Evolutionary conservation across 2,888 invertebrate genomes (phyloP), one percentile per base, ranked within the genome.

Genomic region (Psylliodes chrysocephalus): DNA sequence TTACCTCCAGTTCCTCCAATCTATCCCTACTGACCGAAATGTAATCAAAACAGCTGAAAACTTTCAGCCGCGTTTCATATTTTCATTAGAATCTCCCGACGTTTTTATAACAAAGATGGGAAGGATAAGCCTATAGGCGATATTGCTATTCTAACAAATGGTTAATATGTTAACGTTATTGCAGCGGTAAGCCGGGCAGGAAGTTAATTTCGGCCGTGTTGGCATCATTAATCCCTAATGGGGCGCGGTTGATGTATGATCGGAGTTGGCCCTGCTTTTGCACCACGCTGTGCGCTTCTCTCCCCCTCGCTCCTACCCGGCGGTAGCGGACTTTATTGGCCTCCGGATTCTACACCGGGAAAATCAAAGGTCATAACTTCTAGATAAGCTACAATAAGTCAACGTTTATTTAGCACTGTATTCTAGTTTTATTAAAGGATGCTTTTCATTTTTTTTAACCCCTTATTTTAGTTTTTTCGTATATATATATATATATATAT

Each of bases 191-290:
- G 82, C 82, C 82, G 79, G n/a, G 79, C 79, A 77, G 83, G 82
- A 82, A 83, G 82, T 83, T 83, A 83, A 83, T 83, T 83, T 82
- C 81, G 82, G 81, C 77, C 79, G 79, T 79, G 81, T 77, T 82
- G 82, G 82, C 82, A 81, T 82, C 83, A 82, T 83, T 83, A 83
- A 83, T 83, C 83, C 82, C 82, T 82, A 82, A 83, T 82, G 82
- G 83, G 82, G 83, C 81, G 83, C 79, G 82, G 81, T 82, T 83
- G 83, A 83, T 83, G 82, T 83, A 83, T 81, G 83, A 82, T 81
- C 81, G 76, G 75, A 72, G 74, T 76, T 71, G 73, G 73, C 75
- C 75, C 68, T 64, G 64, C 64, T 66, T 56, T 35, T 49, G 57
- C 63, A 57, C 49, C 65, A 59, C 56, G 67, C 64, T 63, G 64